Evolutionary conservation across 2,113 vertebrate genomes (phyloP).

Genomic region (Eurystomus gularis): DNA sequence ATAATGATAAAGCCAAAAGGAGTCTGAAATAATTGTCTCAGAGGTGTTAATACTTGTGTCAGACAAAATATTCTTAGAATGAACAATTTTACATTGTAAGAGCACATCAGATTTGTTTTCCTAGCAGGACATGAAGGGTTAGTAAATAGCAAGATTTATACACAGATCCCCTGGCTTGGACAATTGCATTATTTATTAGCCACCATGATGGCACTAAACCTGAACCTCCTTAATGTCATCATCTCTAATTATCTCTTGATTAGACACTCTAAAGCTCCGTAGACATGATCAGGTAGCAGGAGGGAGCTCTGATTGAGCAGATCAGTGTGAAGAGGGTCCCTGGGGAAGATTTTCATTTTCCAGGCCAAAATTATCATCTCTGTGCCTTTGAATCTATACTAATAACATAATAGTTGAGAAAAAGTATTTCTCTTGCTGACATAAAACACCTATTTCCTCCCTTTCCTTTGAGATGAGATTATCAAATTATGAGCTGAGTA

Average conservation of each 20-base stretch:
- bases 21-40: neutral
- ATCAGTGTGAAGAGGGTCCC: conserved; percentile 15
- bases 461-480: neutral
- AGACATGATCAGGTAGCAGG: conserved; percentile 1
- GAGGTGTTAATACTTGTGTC: neutral
- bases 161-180: neutral
- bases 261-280: neutral
- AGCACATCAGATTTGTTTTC: conserved; percentile 5
- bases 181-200: conserved; percentile 29
- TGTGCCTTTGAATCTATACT: conserved; percentile 47
- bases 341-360: conserved; percentile 45
- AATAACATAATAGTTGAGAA: conserved; percentile 9
- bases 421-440: neutral
- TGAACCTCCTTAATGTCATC: conserved; percentile 33
- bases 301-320: conserved; percentile 25
- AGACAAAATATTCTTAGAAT: conserved; percentile 9
- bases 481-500: neutral
- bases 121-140: neutral
- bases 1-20: neutral
- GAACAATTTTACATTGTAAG: neutral
- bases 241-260: conserved; percentile 46
- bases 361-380: conserved; percentile 8
- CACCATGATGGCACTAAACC: conserved; percentile 48
- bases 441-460: conserved; percentile 1
- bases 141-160: conserved; percentile 44